phyloP scores from a whole-genome alignment of 2,113 vertebrate genomes.

The Megaleporinus macrocephalus region DNA sequence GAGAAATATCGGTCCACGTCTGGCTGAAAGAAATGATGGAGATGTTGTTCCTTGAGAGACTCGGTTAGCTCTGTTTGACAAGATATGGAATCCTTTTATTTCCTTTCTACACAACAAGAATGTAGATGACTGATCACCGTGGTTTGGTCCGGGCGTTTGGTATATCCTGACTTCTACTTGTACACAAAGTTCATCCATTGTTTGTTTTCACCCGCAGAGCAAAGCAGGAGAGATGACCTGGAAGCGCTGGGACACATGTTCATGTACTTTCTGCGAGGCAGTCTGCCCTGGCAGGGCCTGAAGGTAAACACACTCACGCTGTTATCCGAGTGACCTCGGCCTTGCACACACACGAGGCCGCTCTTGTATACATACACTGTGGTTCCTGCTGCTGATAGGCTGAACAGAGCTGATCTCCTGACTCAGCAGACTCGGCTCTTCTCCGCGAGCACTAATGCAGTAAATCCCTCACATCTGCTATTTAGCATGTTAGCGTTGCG shows the following conservation, averaged over 20 bases:
- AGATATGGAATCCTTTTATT: no score
- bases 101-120: no score
- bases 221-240: slow-evolving; percentile 96
- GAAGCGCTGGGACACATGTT: slow-evolving; percentile 98
- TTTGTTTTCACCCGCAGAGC: slow-evolving; percentile 77
- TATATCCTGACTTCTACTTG: no score
- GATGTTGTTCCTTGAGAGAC: no score
- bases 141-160: no score
- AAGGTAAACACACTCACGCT: slow-evolving; percentile 78
- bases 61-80: no score
- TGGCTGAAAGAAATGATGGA: no score
- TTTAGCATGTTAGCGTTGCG: neutral
- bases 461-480: slow-evolving; percentile 8
- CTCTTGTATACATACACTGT: neutral
- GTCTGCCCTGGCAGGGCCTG: slow-evolving; percentile 97
- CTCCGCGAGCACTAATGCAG: neutral
- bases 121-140: no score
- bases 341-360: neutral
- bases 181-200: neutral
- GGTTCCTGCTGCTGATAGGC: neutral
- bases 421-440: neutral
- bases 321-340: neutral
- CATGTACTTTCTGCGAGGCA: slow-evolving; percentile 97
- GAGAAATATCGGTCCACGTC: no score
- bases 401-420: slow-evolving; percentile 2